Evolutionary conservation across 2,797 vertebrate species (phyloP), one percentile per base, ranked within the genome.

Genomic region (Sebastes matsubarae): DNA sequence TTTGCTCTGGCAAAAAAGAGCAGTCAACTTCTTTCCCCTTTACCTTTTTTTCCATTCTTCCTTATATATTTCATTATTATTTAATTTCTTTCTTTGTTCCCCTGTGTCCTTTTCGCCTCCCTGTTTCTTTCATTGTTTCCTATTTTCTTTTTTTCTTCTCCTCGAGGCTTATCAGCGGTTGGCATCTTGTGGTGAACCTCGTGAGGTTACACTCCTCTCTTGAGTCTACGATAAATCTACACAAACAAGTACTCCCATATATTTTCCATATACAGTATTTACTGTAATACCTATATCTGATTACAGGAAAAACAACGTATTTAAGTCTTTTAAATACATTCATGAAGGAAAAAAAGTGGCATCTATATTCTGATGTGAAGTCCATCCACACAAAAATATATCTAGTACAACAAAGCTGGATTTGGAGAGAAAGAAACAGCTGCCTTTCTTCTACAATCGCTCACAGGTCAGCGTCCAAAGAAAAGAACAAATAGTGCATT

Each of bases 391-490:
- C 32, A 34, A 2, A 20, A 13, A 61, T 13, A 7, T 54, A 14
- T 71, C 24, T 54, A 27, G 7, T 11, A 72, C 18, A 66, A 42
- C 14, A 54, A 64, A 79, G 34, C 36, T 50, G 57, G 54, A 86
- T 73, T 72, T 60, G 50, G 22, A 42, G 32, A 8, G 18, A 68
- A 46, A 80, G 27, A 24, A 70, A 59, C 46, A 61, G 4, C 63
- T 36, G 25, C 2, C 16, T 38, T 63, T 75, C 20, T 70, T 55
- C 34, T 65, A 64, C 46, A 46, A 34, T 77, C 20, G 25, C n/a
- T 65, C 14, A 24, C 4, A 81, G 63, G 68, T 82, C 54, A 73
- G 71, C 61, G 81, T 73, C 85, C 16, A 86, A 57, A 81, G 30
- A 50, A 27, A 68, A 61, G 18, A 64, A 42, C 32, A 12, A 71